Evolutionary conservation across 2,888 invertebrate species (phyloP), one percentile per base, ranked within the genome.

Genomic region (Drosophila gaucha): DNA sequence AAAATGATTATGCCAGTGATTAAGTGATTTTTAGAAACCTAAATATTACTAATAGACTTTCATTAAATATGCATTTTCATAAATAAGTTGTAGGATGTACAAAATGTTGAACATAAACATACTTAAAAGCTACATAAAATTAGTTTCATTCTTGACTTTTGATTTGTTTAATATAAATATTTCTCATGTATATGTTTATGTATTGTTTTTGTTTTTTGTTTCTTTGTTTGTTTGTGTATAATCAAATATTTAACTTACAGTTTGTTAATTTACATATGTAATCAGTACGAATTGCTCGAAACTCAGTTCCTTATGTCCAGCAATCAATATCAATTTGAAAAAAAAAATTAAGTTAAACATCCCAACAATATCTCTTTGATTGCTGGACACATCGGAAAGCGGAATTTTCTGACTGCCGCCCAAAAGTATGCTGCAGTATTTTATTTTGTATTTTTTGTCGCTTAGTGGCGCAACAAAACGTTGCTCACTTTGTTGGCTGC

Each of bases 221-320:
- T 20, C 8, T 26, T 14, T 54, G 41, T 24, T 36, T 41, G 43
- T 31, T 64, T 49, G 56, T 68, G 54, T 73, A 56, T 68, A 64
- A 28, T 56, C 60, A 60, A 67, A 52, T 82, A 57, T 70, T 72
- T 57, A 68, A 55, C 65, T 71, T 67, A 74, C 49, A 66, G 57
- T 52, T 63, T 43, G 49, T 46, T 54, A 63, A 31, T 41, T 62
- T 63, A 52, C 77, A 70, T 67, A 78, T 75, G 49, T 86, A 88
- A 87, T 85, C 85, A 85, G 85, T 85, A 82, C 82, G 60, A 87
- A 55, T 82, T 75, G 57, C 66, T 68, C 46, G 51, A 56, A 82
- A 65, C 52, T 58, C 50, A 35, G 54, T 46, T 41, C 44, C 38
- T 26, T 2, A 18, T 44, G 49, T 50, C 47, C 63, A 73, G 60